Conservation (phyloP, 2,797 vertebrate species). For the Myotis vivesi region DNA sequence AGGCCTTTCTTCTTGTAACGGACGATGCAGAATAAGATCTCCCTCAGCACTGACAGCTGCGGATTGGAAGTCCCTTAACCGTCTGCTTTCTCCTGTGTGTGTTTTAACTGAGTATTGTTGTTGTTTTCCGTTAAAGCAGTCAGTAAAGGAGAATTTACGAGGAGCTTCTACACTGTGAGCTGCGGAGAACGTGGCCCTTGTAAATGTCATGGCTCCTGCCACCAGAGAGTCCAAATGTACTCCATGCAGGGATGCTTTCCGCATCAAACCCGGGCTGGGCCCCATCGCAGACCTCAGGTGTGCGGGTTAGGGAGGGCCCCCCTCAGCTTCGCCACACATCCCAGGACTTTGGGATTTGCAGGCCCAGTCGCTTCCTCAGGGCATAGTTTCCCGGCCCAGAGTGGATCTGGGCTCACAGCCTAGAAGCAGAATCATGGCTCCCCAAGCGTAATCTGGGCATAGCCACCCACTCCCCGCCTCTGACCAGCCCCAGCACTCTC, state of each 20-base stretch:
- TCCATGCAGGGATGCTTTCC: rapidly evolving
- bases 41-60: not conserved
- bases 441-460: not conserved
- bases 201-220: not conserved
- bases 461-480: rapidly evolving
- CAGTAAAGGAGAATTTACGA: slow-evolving; percentile 12
- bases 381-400: not conserved
- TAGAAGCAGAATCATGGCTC: not conserved
- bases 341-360: not conserved
- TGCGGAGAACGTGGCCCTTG: not conserved
- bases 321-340: not conserved
- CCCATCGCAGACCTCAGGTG: not conserved
- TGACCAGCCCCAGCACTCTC: not conserved
- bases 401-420: not conserved
- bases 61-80: not conserved
- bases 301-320: not conserved
- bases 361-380: not conserved
- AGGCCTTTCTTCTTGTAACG: not conserved
- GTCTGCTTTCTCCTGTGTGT: not conserved
- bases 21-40: not conserved
- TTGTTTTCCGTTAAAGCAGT: not conserved
- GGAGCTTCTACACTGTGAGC: not conserved
- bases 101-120: not conserved
- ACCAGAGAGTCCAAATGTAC: not conserved
- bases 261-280: rapidly evolving